Percentiles rank a stretch among this genome's conserved stretches.
These are phyloP conservation scores for Rhynchophorus ferrugineus DNA, from an alignment of 1,140 invertebrate species.

Conservation along the genomic window DNA sequence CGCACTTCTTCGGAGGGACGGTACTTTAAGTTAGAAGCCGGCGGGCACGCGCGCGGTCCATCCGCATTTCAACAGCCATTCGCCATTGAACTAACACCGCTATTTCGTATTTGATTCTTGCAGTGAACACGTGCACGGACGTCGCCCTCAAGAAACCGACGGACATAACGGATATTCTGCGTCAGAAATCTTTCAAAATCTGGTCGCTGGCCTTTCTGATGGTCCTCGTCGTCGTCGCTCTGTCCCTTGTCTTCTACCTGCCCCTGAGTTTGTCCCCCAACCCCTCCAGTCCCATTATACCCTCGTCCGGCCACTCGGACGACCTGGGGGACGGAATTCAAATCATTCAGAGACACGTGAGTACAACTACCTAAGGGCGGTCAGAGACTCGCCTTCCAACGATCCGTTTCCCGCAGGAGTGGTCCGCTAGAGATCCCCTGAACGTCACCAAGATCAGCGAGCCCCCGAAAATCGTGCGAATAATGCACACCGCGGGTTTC, in stretches of 20 bases:
- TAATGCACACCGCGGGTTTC: constrained; percentile 41
- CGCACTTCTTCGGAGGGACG: constrained; percentile 25
- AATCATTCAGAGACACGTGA: constrained; percentile 14
- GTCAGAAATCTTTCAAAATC: not conserved
- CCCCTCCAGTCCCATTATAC: not conserved
- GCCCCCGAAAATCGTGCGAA: constrained; percentile 33
- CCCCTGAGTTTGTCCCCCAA: not conserved
- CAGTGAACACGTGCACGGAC: not conserved
- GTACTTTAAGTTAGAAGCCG: not conserved
- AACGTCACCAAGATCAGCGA: not conserved
- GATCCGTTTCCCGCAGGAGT: constrained; percentile 3
- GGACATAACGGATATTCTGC: not conserved
- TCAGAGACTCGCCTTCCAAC: not conserved
- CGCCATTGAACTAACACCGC: too few relatives aligned
- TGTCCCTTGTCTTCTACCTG: not conserved
- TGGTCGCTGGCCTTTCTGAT: not conserved
- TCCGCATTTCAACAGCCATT: too few relatives aligned
- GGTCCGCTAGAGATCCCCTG: constrained; percentile 13
- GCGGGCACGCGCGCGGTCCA: not conserved
- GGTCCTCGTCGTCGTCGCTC: not conserved
- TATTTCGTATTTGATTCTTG: too few relatives aligned
- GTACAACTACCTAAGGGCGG: not conserved
- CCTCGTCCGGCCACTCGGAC: constrained; percentile 5
- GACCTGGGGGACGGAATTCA: constrained; percentile 16
- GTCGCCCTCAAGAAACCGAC: not conserved